Evolutionary conservation across 1,140 invertebrate genomes (phyloP).

Genomic region (Caenorhabditis latens): DNA sequence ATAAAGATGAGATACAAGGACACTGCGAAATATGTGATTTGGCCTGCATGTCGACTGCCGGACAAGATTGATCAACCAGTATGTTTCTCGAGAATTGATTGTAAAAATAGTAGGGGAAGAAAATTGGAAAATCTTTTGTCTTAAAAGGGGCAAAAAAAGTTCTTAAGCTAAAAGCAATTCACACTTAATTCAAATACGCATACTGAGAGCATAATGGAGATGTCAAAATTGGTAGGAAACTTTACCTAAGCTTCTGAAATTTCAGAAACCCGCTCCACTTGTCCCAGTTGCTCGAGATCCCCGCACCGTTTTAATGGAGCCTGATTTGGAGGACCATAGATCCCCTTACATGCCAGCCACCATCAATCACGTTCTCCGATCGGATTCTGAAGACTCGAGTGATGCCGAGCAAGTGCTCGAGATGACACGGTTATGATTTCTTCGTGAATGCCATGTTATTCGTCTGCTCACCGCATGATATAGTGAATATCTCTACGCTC

Average conservation of each 20-base stretch:
- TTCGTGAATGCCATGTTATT: neutral
- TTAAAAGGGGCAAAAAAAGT: too few relatives aligned
- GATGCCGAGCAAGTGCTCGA: conserved; percentile 57
- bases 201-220: too few relatives aligned
- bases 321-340: conserved; percentile 57
- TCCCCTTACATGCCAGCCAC: conserved; percentile 62
- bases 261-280: conserved; percentile 40
- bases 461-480: conserved; percentile 2
- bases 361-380: conserved; percentile 57
- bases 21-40: conserved; percentile 61
- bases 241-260: neutral
- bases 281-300: conserved; percentile 28
- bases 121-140: too few relatives aligned
- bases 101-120: neutral
- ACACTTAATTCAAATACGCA: too few relatives aligned
- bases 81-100: neutral
- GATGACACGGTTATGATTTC: conserved; percentile 56
- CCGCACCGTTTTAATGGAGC: conserved; percentile 52
- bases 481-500: too few relatives aligned
- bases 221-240: too few relatives aligned
- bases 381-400: conserved; percentile 59
- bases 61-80: conserved; percentile 19
- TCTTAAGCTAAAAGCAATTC: too few relatives aligned
- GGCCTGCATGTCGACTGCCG: conserved; percentile 53
- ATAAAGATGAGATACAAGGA: conserved; percentile 63